Percentiles rank a stretch among this genome's conserved stretches.
Evolutionary conservation across 2,113 vertebrate species (phyloP).

Genomic region (Catagonus wagneri): DNA sequence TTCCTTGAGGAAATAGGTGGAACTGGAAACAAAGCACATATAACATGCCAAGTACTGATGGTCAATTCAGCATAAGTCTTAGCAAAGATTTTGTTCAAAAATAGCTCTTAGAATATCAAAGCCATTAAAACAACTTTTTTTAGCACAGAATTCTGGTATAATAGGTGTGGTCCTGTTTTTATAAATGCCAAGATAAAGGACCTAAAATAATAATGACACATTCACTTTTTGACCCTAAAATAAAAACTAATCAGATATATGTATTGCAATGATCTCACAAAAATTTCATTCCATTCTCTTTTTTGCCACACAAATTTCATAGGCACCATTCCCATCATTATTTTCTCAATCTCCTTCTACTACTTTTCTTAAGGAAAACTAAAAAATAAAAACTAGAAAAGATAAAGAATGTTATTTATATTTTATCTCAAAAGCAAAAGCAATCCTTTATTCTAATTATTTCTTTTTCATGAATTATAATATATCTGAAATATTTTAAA

Average conservation of each 20-base stretch:
- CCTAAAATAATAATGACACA: neutral
- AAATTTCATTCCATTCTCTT: neutral
- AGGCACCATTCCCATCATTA: neutral
- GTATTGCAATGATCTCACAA: neutral
- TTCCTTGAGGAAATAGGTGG: constrained; percentile 70
- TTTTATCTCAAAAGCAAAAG: constrained; percentile 51
- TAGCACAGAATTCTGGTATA: constrained; percentile 18
- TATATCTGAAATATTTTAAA: neutral
- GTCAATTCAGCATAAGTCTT: constrained; percentile 61
- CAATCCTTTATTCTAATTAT: neutral
- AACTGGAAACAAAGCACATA: constrained; percentile 64
- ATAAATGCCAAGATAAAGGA: constrained; percentile 33
- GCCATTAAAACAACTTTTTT: constrained; percentile 39
- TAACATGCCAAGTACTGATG: constrained; percentile 32
- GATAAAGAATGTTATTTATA: neutral
- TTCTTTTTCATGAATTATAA: constrained; percentile 42
- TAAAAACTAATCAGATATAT: neutral
- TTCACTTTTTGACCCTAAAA: constrained; percentile 10
- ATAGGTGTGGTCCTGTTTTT: constrained; percentile 12
- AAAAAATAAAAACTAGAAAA: constrained; percentile 12
- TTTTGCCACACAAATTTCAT: neutral
- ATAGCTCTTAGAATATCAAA: constrained; percentile 68
- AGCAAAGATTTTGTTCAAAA: constrained; percentile 73
- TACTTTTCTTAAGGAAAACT: constrained; percentile 12
- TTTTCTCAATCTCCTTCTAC: neutral